A percentile compares a stretch with the other conserved stretches of the same genome.
Evolutionary conservation across 64 coral and sea anemone genomes (phyloP).

Genomic region (Exaiptasia diaphana): DNA sequence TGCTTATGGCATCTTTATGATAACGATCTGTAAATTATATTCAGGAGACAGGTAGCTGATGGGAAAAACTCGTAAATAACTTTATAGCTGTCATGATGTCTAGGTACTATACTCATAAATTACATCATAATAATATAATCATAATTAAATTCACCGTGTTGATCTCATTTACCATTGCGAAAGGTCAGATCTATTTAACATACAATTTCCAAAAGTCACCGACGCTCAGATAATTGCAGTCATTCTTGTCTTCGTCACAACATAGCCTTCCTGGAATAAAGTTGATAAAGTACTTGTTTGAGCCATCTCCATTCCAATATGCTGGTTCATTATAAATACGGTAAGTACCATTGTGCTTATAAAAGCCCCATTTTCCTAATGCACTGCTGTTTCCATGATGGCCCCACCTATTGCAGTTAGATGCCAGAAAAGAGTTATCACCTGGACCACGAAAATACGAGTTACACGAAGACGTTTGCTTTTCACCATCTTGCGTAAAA

Average conservation of each 20-base stretch:
- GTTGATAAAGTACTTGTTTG: conserved; percentile 28
- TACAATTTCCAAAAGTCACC: conserved; percentile 41
- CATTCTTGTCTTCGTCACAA: conserved; percentile 13
- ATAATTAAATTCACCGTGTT: too few species aligned
- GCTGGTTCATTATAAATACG: conserved; percentile 49
- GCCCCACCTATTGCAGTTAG: conserved; percentile 58
- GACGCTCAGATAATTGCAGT: background rate
- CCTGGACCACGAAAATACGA: conserved; percentile 41
- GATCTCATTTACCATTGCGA: too few species aligned
- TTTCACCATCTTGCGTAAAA: background rate
- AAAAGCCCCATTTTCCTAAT: conserved; percentile 39
- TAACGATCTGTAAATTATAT: too few species aligned
- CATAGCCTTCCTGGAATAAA: background rate
- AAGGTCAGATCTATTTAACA: background rate
- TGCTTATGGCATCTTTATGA: too few species aligned
- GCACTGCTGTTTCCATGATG: background rate
- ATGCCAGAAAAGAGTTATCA: conserved; percentile 43
- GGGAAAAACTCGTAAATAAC: too few species aligned
- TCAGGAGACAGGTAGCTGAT: too few species aligned
- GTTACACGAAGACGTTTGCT: conserved; percentile 35
- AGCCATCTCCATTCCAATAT: conserved; percentile 8
- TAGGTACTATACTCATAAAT: too few species aligned
- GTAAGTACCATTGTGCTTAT: background rate
- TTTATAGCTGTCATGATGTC: too few species aligned
- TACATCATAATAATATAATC: too few species aligned